Percentiles rank a stretch among this genome's conserved stretches.
phyloP scores from a whole-genome alignment of 2,888 invertebrate genomes.

The Piscicola geometra region DNA sequence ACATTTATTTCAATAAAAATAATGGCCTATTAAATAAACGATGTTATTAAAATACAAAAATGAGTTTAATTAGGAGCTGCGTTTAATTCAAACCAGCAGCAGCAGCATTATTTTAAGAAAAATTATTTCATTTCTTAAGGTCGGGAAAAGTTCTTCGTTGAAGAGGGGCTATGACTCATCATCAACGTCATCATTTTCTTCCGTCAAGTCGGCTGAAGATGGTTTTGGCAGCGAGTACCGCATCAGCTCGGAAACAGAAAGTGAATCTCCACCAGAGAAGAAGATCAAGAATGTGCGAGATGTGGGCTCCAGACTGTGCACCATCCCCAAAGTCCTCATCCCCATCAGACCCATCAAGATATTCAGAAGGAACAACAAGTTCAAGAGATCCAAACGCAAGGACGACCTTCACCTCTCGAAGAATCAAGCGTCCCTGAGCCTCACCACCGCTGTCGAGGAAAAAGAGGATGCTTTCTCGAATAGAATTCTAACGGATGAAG shows the following conservation, averaged over 20 bases:
- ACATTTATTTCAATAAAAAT: not conserved
- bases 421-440: too few species aligned
- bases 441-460: not conserved
- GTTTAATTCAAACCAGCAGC: too few species aligned
- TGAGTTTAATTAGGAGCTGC: too few species aligned
- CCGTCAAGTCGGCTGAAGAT: not conserved
- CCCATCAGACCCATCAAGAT: not conserved
- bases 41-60: too few species aligned
- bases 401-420: not conserved
- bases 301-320: not conserved
- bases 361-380: not conserved
- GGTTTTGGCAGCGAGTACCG: not conserved
- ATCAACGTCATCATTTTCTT: slow-evolving; percentile 5
- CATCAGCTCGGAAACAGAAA: slow-evolving; percentile 1
- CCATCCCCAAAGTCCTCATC: not conserved
- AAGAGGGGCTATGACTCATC: not conserved
- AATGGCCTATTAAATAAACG: not conserved
- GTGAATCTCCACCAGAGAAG: slow-evolving; percentile 10
- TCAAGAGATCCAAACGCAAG: not conserved
- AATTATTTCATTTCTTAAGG: too few species aligned
- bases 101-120: too few species aligned
- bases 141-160: not conserved
- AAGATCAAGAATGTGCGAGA: slow-evolving; percentile 4
- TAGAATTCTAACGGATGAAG: too few species aligned
- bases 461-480: too few species aligned